Percentiles rank a stretch among this genome's conserved stretches.
Conservation (phyloP, 2,797 vertebrate genomes). For the Tragelaphus oryx region DNA sequence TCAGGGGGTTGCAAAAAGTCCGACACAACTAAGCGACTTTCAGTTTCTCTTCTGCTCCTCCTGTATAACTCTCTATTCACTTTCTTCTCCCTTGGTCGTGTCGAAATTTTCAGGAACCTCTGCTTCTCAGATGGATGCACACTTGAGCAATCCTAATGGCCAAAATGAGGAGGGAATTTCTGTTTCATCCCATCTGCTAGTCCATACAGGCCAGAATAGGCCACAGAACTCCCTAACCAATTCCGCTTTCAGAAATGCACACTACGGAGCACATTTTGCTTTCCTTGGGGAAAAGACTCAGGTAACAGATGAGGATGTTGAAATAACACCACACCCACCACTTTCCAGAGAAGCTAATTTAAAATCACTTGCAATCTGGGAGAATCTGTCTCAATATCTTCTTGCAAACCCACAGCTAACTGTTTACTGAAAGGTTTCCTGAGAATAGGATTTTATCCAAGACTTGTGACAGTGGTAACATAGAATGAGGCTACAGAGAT, state of each 20-base stretch:
- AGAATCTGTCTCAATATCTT: constrained; percentile 63
- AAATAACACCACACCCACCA: constrained; percentile 65
- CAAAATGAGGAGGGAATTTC: not conserved
- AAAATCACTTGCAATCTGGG: constrained; percentile 68
- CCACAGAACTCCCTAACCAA: not conserved
- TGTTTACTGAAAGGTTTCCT: constrained; percentile 67
- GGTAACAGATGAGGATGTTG: constrained; percentile 64
- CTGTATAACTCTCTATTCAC: not conserved
- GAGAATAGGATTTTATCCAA: constrained; percentile 73
- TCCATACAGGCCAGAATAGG: not conserved
- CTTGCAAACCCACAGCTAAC: constrained; percentile 55
- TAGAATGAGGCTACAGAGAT: constrained; percentile 71
- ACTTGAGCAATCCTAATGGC: not conserved
- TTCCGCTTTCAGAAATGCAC: constrained; percentile 38
- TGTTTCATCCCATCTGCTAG: not conserved
- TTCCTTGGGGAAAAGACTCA: constrained; percentile 51
- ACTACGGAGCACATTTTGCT: constrained; percentile 39
- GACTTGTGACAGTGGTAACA: constrained; percentile 65
- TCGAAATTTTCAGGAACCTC: not conserved
- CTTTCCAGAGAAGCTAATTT: constrained; percentile 68
- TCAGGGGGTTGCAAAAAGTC: not conserved
- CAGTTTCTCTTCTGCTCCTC: not conserved
- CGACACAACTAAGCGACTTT: not conserved
- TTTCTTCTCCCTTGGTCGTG: not conserved
- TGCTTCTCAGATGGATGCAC: not conserved